These are phyloP conservation scores for Ctena decussata DNA, from an alignment of 2,888 invertebrate genomes.

Conservation along the genomic window DNA sequence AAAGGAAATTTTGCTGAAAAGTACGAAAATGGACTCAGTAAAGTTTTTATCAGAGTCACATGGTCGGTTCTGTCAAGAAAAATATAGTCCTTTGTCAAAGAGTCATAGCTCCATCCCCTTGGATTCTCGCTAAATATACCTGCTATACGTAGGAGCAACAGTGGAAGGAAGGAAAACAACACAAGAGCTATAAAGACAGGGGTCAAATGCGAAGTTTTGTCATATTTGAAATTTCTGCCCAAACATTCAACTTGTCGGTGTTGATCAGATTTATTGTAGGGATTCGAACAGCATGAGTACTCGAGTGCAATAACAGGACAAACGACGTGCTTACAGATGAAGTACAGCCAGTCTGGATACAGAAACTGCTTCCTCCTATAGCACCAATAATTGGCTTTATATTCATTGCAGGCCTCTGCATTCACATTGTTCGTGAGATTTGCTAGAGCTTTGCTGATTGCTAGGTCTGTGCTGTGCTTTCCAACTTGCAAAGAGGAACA, in stretches of 20 bases:
- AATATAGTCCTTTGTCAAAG: too few species aligned
- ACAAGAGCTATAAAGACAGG: neutral
- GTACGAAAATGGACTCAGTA: neutral
- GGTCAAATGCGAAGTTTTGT: constrained; percentile 52
- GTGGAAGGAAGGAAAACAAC: neutral
- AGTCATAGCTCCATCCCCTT: too few species aligned
- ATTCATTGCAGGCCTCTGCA: constrained; percentile 30
- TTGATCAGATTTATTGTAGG: constrained; percentile 13
- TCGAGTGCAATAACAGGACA: constrained; percentile 61
- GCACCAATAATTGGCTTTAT: constrained; percentile 62
- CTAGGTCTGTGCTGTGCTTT: constrained; percentile 19
- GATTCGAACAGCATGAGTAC: constrained; percentile 53
- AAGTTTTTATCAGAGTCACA: neutral
- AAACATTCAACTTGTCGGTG: constrained; percentile 26
- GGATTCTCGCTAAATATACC: neutral
- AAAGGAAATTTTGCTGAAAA: neutral
- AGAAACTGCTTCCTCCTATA: constrained; percentile 57
- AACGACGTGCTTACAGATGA: constrained; percentile 58
- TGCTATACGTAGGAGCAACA: neutral
- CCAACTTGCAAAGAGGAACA: constrained; percentile 58
- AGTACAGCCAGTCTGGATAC: constrained; percentile 40
- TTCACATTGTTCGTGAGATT: constrained; percentile 20
- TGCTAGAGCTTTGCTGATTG: constrained; percentile 35
- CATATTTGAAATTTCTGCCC: constrained; percentile 28
- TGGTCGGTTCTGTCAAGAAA: neutral